Conservation (phyloP, 2,797 vertebrate species). For the Pagetopsis macropterus region DNA sequence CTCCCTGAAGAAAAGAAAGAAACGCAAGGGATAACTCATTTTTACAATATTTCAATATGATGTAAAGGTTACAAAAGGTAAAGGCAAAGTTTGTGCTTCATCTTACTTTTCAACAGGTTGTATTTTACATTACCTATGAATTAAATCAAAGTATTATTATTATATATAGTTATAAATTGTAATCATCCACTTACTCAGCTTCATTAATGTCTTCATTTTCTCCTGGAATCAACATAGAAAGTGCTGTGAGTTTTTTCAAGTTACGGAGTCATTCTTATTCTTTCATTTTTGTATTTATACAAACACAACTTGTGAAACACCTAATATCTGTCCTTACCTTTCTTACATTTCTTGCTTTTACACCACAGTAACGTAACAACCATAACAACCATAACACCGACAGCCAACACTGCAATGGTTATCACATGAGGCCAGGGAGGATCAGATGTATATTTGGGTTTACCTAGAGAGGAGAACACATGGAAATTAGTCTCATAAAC, state of each 20-base stretch:
- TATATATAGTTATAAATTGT: background rate
- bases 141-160: background rate
- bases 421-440: accelerated
- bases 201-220: accelerated
- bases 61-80: background rate
- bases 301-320: background rate
- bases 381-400: accelerated
- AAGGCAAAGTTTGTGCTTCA: background rate
- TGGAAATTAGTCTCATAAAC: background rate
- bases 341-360: background rate
- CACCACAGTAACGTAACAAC: accelerated
- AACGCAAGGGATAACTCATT: background rate
- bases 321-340: constrained; percentile 4
- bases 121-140: background rate
- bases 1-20: constrained; percentile 32
- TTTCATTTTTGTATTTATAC: background rate
- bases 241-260: background rate
- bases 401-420: accelerated
- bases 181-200: constrained; percentile 17
- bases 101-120: background rate
- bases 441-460: accelerated
- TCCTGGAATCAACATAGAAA: constrained; percentile 26
- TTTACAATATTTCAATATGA: background rate
- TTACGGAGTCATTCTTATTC: background rate
- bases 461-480: constrained; percentile 33